Evolutionary conservation across 2,797 vertebrate species (phyloP), one percentile per base, ranked within the genome.

Genomic region (Rhynchonycteris naso): DNA sequence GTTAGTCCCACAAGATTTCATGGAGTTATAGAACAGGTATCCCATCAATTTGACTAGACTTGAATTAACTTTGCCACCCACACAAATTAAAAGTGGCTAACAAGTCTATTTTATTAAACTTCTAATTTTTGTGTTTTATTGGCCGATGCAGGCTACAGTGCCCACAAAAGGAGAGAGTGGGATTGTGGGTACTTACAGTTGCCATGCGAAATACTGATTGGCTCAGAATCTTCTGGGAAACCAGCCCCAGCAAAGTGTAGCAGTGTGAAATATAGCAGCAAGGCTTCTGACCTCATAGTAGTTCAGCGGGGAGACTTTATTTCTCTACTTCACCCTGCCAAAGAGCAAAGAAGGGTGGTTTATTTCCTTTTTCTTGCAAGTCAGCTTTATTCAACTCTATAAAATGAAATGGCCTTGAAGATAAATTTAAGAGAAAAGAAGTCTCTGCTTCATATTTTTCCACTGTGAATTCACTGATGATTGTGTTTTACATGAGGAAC

Each of bases 141-240:
- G n/a, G 13, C 10, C 8, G 52, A 33, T 14, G 12, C 47, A 56
- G 47, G 61, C 61, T 56, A 19, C 35, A 24, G 8, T n/a, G 43
- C 52, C 63, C 13, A 0, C 59, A 52, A 14, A 71, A 52, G 28
- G 33, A 71, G 78, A 33, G 52, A 28, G 0, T 18, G 66, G 84
- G 72, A 8, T 3, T 10, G 47, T n/a, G 88, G 75, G 52, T 98
- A 99, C 99, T 99, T 98, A 99, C 99, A 99, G 99, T 99, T 99
- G 99, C 99, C 99, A 99, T 99, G 99, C 97, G 99, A 99, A 98
- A 99, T 99, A 98, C 99, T 99, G 99, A 99, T 99, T 14, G 99
- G 99, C 98, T 99, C 99, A 93, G 99, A 99, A 99, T 99, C 99
- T 98, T 99, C 99, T 97, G 99, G 99, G 99, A 99, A 99, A 98